Percentiles rank a stretch among this genome's conserved stretches.
Conservation (phyloP, 2,797 vertebrate species). For the Tamandua tetradactyla region DNA sequence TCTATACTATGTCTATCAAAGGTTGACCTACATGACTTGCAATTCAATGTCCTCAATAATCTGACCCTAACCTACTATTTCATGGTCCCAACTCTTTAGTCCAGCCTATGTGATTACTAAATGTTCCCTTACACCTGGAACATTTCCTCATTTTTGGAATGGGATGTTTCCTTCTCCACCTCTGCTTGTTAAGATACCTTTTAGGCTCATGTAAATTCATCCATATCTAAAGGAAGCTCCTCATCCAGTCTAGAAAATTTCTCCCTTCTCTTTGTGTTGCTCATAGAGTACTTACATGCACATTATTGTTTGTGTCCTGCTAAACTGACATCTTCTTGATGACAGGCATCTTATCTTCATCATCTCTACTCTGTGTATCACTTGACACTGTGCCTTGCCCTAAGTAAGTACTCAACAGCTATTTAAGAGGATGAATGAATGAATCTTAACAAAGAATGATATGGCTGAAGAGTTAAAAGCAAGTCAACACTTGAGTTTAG, state of each 20-base stretch:
- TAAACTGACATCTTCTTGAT: neutral
- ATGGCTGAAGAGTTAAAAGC: conserved; percentile 31
- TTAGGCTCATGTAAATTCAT: neutral
- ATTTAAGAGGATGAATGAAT: conserved; percentile 32
- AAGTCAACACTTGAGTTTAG: conserved; percentile 51
- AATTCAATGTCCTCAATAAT: neutral
- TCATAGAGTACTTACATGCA: neutral
- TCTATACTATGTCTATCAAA: neutral
- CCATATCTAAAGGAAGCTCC: neutral
- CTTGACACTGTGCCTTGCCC: neutral
- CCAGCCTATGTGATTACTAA: neutral
- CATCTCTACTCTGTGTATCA: neutral
- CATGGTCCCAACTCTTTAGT: neutral
- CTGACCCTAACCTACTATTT: neutral
- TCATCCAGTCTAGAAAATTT: neutral
- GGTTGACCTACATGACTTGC: neutral
- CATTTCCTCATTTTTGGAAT: neutral
- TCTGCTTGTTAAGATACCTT: neutral
- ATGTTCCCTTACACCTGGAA: neutral
- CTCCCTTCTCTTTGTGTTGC: neutral
- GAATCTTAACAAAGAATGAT: conserved; percentile 41
- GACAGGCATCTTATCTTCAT: neutral
- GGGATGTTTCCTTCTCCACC: neutral
- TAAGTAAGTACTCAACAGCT: neutral
- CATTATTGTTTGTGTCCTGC: neutral